These are phyloP conservation scores for Potamilus streckersoni DNA, from an alignment of 1,140 invertebrate species.

Conservation along the genomic window DNA sequence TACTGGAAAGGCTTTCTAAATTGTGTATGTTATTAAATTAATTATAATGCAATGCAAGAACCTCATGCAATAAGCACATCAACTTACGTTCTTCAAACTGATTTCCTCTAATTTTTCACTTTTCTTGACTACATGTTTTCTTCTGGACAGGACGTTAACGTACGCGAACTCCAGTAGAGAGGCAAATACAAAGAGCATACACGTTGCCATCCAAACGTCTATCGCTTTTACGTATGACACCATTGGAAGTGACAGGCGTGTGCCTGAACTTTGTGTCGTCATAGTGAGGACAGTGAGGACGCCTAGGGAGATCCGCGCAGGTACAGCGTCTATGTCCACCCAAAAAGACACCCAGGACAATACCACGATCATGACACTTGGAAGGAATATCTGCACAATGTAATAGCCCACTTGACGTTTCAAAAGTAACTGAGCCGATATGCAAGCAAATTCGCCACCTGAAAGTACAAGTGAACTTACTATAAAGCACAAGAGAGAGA, in stretches of 20 bases:
- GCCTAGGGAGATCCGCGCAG: constrained; percentile 73
- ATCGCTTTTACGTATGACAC: constrained; percentile 76
- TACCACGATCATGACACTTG: constrained; percentile 92
- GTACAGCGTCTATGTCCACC: constrained; percentile 76
- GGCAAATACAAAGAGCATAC: constrained; percentile 88
- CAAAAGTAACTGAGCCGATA: constrained; percentile 42
- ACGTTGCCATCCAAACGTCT: constrained; percentile 91
- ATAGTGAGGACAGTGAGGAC: constrained; percentile 55
- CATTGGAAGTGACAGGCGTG: constrained; percentile 32
- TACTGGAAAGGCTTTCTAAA: too few relatives aligned
- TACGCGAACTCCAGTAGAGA: constrained; percentile 87
- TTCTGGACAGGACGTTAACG: constrained; percentile 68
- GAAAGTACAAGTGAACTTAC: too few relatives aligned
- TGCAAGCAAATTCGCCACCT: constrained; percentile 30
- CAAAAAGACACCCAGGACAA: constrained; percentile 97
- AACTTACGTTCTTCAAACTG: too few relatives aligned
- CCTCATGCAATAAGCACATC: too few relatives aligned
- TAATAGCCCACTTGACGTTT: constrained; percentile 79
- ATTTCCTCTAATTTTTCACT: not conserved
- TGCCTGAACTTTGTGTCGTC: constrained; percentile 40
- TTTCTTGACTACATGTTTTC: constrained; percentile 12
- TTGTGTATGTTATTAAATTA: too few relatives aligned
- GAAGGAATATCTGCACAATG: constrained; percentile 90
- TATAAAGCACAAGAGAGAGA: too few relatives aligned
- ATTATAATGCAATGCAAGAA: not conserved